Conservation (phyloP, 1,140 invertebrate species). For the Panagrolaimus sp. region DNA sequence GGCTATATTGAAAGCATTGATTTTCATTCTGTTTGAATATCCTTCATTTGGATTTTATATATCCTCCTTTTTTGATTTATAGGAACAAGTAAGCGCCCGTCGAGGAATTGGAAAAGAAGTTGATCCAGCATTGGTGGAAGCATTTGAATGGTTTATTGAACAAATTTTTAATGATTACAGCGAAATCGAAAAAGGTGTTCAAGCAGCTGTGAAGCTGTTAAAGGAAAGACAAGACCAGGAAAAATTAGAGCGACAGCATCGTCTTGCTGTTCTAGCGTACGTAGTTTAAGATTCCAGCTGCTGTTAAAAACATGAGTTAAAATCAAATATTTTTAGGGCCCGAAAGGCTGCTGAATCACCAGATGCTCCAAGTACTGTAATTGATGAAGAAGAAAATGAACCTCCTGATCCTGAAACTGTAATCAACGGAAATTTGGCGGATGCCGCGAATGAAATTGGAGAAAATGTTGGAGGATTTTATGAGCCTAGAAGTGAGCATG, state of each 20-base stretch:
- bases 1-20: too few species aligned
- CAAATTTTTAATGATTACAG: slow-evolving; percentile 68
- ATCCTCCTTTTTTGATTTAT: not conserved
- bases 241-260: slow-evolving; percentile 59
- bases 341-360: not conserved
- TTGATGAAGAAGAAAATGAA: slow-evolving; percentile 1
- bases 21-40: slow-evolving; percentile 39
- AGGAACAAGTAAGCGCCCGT: slow-evolving; percentile 62
- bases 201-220: slow-evolving; percentile 65
- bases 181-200: slow-evolving; percentile 67
- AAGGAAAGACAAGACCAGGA: slow-evolving; percentile 62
- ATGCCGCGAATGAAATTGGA: slow-evolving; percentile 6
- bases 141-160: slow-evolving; percentile 69
- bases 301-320: too few species aligned
- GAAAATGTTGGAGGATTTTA: slow-evolving; percentile 3
- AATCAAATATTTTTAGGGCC: not conserved
- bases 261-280: slow-evolving; percentile 35
- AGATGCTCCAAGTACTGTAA: not conserved
- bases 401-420: not conserved
- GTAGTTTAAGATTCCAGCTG: not conserved
- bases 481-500: not conserved
- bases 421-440: not conserved
- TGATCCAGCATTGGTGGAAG: slow-evolving; percentile 60
- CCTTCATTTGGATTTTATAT: too few species aligned
- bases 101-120: slow-evolving; percentile 60